These are phyloP conservation scores for Poeciliopsis gracilis DNA, from an alignment of 2,797 vertebrate species.

Conservation along the genomic window DNA sequence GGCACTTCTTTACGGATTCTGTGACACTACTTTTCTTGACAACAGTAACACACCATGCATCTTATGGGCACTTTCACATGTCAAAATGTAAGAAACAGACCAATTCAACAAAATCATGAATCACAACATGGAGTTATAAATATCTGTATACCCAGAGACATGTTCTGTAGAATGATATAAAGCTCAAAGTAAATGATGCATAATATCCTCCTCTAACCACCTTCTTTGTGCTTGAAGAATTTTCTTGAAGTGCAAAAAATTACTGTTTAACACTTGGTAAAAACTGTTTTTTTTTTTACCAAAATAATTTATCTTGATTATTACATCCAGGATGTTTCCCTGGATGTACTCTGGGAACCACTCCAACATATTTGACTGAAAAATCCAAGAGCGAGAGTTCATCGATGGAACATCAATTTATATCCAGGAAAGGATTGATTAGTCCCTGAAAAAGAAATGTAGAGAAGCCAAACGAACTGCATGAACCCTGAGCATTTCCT, in stretches of 20 bases:
- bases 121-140: not conserved
- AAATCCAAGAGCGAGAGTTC: conserved; percentile 54
- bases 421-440: conserved; percentile 61
- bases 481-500: conserved; percentile 38
- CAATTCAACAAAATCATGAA: not conserved
- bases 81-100: not conserved
- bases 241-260: not conserved
- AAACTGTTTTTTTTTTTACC: conserved; percentile 20
- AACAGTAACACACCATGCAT: not conserved
- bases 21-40: not conserved
- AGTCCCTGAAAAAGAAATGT: conserved; percentile 52
- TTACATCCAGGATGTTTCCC: conserved; percentile 37
- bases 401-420: conserved; percentile 66
- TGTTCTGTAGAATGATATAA: not conserved
- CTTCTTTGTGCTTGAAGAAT: not conserved
- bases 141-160: too few relatives aligned
- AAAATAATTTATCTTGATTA: conserved; percentile 6
- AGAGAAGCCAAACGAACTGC: conserved; percentile 39
- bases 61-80: not conserved
- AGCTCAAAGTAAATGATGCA: not conserved
- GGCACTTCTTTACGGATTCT: not conserved
- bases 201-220: not conserved
- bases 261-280: not conserved
- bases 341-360: conserved; percentile 51
- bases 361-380: conserved; percentile 58